Evolutionary conservation across 2,113 vertebrate genomes (phyloP).

Genomic region (Microtus montanus): DNA sequence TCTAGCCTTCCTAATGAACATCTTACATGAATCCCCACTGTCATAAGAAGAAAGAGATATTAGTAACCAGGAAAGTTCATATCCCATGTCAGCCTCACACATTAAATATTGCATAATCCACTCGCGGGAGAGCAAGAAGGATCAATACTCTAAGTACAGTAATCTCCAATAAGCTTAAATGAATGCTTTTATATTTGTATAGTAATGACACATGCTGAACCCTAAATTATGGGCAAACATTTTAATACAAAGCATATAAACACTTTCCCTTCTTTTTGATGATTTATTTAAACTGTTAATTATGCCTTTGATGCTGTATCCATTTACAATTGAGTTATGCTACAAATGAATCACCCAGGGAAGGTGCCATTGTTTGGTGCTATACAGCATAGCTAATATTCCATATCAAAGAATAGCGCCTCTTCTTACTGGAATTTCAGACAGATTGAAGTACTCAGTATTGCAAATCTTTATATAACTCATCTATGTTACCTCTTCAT

Average conservation of each 20-base stretch:
- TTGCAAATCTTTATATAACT: conserved; percentile 30
- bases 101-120: conserved; percentile 67
- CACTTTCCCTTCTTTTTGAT: conserved; percentile 52
- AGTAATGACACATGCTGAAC: conserved; percentile 53
- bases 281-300: conserved; percentile 60
- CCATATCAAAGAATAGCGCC: conserved; percentile 37
- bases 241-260: conserved; percentile 69
- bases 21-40: conserved; percentile 54
- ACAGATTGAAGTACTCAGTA: not conserved
- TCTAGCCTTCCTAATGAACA: conserved; percentile 62
- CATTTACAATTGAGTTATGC: conserved; percentile 34
- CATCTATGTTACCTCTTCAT: not conserved
- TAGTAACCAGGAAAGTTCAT: conserved; percentile 61
- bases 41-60: conserved; percentile 52
- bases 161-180: conserved; percentile 68
- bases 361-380: not conserved
- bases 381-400: conserved; percentile 32
- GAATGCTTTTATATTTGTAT: conserved; percentile 62
- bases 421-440: conserved; percentile 27
- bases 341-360: conserved; percentile 21
- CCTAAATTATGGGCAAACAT: conserved; percentile 67
- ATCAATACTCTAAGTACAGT: conserved; percentile 68
- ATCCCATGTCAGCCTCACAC: conserved; percentile 54
- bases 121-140: conserved; percentile 23
- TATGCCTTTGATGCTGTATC: conserved; percentile 50